Base-by-base conservation (phyloP, 1,140 invertebrate species). In the Atta cephalotes region DNA sequence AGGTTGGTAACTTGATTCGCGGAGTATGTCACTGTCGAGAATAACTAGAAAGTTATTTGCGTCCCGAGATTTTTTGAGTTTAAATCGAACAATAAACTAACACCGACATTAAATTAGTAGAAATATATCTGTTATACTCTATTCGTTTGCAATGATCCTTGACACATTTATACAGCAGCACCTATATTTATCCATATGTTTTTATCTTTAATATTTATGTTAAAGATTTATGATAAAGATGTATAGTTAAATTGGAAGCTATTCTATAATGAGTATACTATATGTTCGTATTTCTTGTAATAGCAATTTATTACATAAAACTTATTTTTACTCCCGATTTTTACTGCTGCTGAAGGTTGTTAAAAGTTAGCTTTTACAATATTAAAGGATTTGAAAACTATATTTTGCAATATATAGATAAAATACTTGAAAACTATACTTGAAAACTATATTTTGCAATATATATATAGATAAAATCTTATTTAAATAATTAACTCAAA, bases 51-150 rank as follows among this genome's bases (percentile, higher is more conserved):
- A 35, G 31, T 70, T 56, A 68, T 56, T 80, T 49, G 7, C 28
- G 35, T 77, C 16, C 12, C 49, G 28, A 53, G 9, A 14, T 72
- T 53, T 25, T 49, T 79, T 53, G 14, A 35, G 14, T 58, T 81
- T 56, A 4, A 70, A 68, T 80, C 10, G 21, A 39, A 3, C 7
- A n/a, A 45, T n/a, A 39, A 56, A 71, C 0, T 14, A 7, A 0
- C 49, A 9, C 10, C 39, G 39, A 45, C 10, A 45, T 45, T 45
- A 12, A 45, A 45, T 45, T 45, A 45, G 39, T 1, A n/a, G 58
- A 49, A 72, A 71, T 70, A 70, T 65, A 35, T 51, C 16, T 71
- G n/a, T 14, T 35, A 45, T n/a, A 81, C 60, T 45, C 18, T 10
- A 31, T 1, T 7, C 60, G 39, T 66, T 68, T 58, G 18, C 16